Conservation (phyloP, 2,113 vertebrate species). For the Chionis minor region DNA sequence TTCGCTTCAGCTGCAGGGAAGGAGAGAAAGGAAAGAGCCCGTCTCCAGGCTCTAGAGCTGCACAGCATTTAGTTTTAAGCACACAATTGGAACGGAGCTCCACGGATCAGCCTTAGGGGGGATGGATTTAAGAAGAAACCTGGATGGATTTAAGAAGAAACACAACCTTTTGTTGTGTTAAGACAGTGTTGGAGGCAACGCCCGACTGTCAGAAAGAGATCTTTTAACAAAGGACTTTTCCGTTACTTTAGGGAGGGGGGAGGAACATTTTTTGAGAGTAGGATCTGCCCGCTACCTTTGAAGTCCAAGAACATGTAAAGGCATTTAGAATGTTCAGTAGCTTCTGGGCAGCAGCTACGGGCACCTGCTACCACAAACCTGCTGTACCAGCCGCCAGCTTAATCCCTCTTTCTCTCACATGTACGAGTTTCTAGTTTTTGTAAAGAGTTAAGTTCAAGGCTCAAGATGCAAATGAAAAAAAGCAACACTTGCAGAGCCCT, state of each 20-base stretch:
- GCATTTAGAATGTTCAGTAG: not conserved
- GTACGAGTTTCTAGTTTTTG: not conserved
- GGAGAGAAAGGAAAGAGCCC: not conserved
- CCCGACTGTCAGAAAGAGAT: not conserved
- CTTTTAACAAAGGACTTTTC: not conserved
- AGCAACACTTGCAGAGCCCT: not conserved
- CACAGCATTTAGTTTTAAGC: not conserved
- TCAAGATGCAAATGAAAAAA: not conserved
- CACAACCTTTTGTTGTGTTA: not conserved
- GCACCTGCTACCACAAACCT: not conserved
- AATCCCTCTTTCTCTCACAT: not conserved
- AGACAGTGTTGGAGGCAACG: not conserved
- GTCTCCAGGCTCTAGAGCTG: rapidly evolving
- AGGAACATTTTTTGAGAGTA: not conserved
- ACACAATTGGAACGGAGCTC: rapidly evolving
- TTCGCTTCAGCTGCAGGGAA: not conserved
- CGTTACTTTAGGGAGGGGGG: too few species aligned
- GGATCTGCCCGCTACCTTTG: not conserved
- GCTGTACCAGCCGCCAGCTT: not conserved
- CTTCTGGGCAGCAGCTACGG: not conserved
- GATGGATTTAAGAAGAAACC: not conserved
- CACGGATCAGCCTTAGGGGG: not conserved
- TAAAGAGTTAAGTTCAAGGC: not conserved
- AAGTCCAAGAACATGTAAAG: not conserved
- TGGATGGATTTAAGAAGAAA: not conserved